Evolutionary conservation across 2,113 vertebrate species (phyloP).

Genomic region (Micronycteris hirsuta): DNA sequence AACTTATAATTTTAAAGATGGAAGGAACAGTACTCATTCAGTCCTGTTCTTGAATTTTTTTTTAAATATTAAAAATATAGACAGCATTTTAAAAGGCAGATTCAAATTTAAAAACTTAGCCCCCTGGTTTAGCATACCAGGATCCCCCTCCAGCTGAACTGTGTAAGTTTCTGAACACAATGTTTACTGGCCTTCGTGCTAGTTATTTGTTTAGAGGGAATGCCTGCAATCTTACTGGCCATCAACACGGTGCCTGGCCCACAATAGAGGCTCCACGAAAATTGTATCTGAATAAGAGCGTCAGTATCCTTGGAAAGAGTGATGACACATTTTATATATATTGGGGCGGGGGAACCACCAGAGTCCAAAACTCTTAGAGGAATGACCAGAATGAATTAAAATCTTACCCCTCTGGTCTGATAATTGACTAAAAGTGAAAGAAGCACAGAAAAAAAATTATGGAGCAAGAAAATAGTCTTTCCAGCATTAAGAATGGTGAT

Average conservation of each 20-base stretch:
- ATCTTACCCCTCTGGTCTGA: constrained; percentile 35
- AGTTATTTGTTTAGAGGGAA: background rate
- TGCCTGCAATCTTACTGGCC: background rate
- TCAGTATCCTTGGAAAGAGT: background rate
- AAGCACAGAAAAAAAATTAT: constrained; percentile 52
- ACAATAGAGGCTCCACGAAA: background rate
- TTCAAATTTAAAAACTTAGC: background rate
- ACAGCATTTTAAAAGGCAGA: constrained; percentile 21
- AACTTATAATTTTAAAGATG: constrained; percentile 15
- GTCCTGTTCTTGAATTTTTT: constrained; percentile 15
- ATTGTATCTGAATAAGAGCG: background rate
- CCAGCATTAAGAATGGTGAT: background rate
- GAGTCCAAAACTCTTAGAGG: background rate
- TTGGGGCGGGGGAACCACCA: background rate
- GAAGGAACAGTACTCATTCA: background rate
- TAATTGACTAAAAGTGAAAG: constrained; percentile 56
- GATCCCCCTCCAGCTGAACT: background rate
- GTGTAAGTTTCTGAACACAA: background rate
- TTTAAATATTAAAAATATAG: constrained; percentile 1
- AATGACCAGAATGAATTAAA: constrained; percentile 58
- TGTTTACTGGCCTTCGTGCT: background rate
- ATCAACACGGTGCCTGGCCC: background rate
- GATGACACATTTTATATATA: background rate
- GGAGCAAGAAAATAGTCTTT: background rate
- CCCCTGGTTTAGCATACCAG: background rate